phyloP scores from a whole-genome alignment of 53 echinoderm and acorn worm genomes.

The Astropecten irregularis region DNA sequence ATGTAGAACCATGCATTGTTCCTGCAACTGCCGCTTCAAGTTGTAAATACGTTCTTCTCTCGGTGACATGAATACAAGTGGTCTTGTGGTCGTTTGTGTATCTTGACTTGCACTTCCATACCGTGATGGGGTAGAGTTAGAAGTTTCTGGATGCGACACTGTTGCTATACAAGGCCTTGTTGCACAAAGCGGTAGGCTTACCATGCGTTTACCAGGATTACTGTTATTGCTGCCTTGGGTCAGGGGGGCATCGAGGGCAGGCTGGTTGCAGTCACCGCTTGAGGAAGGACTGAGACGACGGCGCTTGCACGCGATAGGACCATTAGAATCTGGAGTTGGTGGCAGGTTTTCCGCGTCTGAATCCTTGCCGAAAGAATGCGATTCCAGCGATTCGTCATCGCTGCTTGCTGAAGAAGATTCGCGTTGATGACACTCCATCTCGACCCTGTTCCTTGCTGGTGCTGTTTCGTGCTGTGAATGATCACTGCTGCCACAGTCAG shows the following conservation, averaged over 20 bases:
- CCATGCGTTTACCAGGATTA: too few species aligned
- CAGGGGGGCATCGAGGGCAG: background rate
- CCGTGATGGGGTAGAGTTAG: background rate
- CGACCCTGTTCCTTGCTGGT: too few species aligned
- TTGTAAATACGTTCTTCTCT: conserved; percentile 39
- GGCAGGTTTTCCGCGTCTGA: background rate
- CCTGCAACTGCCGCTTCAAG: background rate
- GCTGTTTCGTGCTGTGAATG: too few species aligned
- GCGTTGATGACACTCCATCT: too few species aligned
- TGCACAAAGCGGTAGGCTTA: too few species aligned
- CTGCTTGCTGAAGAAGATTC: background rate
- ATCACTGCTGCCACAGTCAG: too few species aligned
- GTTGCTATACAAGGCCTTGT: too few species aligned
- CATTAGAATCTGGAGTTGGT: background rate
- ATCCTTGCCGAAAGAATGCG: background rate
- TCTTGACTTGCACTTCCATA: background rate
- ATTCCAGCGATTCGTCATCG: background rate
- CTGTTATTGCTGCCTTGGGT: too few species aligned
- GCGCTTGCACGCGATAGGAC: conserved; percentile 8
- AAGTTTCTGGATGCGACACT: too few species aligned
- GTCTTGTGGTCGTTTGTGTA: background rate
- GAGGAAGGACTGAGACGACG: conserved; percentile 34
- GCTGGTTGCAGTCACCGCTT: conserved; percentile 7
- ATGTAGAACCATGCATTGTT: background rate
- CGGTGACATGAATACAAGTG: conserved; percentile 1